Evolutionary conservation across 2,888 invertebrate species (phyloP).

Genomic region (Sclerodermus sp.): DNA sequence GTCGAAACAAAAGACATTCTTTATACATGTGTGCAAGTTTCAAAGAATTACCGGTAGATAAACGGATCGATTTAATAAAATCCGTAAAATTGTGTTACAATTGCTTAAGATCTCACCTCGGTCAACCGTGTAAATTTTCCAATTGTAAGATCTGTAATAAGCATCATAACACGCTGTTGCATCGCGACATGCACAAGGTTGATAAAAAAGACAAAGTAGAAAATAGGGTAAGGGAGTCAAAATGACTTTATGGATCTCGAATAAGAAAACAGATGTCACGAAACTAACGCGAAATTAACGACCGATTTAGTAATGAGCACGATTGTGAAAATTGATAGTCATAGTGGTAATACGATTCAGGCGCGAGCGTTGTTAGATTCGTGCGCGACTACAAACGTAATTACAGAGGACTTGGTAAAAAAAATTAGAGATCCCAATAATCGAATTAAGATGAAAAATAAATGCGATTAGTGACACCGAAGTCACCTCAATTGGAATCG

Average conservation of each 20-base stretch:
- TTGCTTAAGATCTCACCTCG: slow-evolving; percentile 13
- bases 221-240: too few species aligned
- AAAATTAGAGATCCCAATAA: background rate
- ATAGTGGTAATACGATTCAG: background rate
- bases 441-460: background rate
- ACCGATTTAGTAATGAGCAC: slow-evolving; percentile 3
- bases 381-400: slow-evolving; percentile 5
- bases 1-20: slow-evolving; percentile 15
- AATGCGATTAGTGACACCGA: background rate
- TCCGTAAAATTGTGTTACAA: slow-evolving; percentile 16
- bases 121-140: slow-evolving; percentile 7
- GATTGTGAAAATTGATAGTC: slow-evolving; percentile 1
- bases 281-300: background rate
- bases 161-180: slow-evolving; percentile 8
- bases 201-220: too few species aligned
- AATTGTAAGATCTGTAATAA: slow-evolving; percentile 18
- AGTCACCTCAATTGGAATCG: background rate
- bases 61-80: slow-evolving; percentile 6
- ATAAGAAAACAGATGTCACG: background rate
- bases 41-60: slow-evolving; percentile 2
- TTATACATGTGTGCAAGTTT: slow-evolving; percentile 20
- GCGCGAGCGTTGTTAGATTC: slow-evolving; percentile 6
- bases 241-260: background rate
- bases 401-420: background rate
- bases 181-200: background rate